Percentiles rank a stretch among this genome's conserved stretches.
Evolutionary conservation across 2,888 invertebrate species (phyloP).

Genomic region (Onchidella celtica): DNA sequence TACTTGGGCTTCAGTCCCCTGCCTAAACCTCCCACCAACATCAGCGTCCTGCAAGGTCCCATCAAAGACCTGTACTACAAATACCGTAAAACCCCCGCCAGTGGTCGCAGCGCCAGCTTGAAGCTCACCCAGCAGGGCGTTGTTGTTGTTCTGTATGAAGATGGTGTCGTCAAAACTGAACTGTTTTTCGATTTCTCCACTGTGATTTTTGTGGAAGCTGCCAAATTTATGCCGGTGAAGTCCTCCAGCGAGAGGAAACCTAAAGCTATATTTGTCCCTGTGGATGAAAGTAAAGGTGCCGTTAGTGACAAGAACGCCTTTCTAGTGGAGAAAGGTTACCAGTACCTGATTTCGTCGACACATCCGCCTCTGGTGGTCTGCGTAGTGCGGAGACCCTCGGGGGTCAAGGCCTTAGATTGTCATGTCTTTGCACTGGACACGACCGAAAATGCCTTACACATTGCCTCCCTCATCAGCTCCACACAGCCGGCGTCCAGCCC

Average conservation of each 20-base stretch:
- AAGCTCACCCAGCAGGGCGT: constrained; percentile 92
- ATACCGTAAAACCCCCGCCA: constrained; percentile 84
- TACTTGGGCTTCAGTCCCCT: constrained; percentile 98
- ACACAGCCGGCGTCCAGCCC: constrained; percentile 22
- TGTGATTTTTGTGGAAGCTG: constrained; percentile 79
- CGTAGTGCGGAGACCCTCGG: constrained; percentile 95
- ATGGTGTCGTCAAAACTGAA: constrained; percentile 93
- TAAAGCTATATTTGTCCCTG: constrained; percentile 85
- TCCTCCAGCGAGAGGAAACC: constrained; percentile 79
- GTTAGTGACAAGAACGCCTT: constrained; percentile 84
- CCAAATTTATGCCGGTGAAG: constrained; percentile 71
- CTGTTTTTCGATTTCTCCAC: constrained; percentile 83
- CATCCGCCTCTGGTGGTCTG: constrained; percentile 99
- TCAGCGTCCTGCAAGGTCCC: constrained; percentile 91
- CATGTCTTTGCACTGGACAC: constrained; percentile 93
- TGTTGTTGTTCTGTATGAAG: constrained; percentile 96
- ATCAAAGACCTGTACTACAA: constrained; percentile 96
- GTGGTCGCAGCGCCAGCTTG: constrained; percentile 76
- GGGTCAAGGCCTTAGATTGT: constrained; percentile 98
- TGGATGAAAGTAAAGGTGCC: constrained; percentile 80
- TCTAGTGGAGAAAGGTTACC: constrained; percentile 97
- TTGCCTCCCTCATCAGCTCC: constrained; percentile 51
- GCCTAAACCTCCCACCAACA: constrained; percentile 97
- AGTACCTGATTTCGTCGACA: constrained; percentile 92
- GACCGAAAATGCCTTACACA: constrained; percentile 61